Percentiles rank a stretch among this genome's conserved stretches.
phyloP scores from a whole-genome alignment of 2,888 invertebrate species.

The Tipula vernalis region DNA sequence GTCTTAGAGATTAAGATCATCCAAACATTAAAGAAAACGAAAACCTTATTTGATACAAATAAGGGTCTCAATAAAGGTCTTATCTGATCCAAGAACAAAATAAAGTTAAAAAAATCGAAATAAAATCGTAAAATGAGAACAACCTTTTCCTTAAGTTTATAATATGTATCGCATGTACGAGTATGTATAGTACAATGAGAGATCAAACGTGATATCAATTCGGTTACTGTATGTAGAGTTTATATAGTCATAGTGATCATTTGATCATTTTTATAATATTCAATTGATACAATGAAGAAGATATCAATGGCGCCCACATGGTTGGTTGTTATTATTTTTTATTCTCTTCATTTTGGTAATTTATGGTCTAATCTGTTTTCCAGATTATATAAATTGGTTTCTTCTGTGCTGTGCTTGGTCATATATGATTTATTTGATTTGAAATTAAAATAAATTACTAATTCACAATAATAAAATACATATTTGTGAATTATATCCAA shows the following conservation, averaged over 20 bases:
- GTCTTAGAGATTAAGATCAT: neutral
- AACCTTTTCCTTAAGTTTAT: neutral
- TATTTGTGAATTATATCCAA: neutral
- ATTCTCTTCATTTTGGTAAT: neutral
- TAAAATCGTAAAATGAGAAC: neutral
- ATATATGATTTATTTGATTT: neutral
- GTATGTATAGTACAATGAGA: neutral
- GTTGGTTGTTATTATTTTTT: neutral
- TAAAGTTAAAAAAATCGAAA: neutral
- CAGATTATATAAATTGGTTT: neutral
- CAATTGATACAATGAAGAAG: neutral
- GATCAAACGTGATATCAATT: neutral
- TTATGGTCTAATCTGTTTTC: neutral
- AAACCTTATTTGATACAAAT: constrained; percentile 4
- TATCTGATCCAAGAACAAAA: neutral
- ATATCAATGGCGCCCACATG: neutral
- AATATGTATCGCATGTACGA: neutral
- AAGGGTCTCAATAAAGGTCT: neutral
- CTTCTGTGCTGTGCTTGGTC: neutral
- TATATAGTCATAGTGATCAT: neutral
- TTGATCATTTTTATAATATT: neutral
- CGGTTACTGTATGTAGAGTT: neutral
- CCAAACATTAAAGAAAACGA: neutral
- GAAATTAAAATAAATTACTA: neutral
- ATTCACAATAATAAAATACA: constrained; percentile 4